phyloP scores from a whole-genome alignment of 2,888 invertebrate genomes.

The Calameuta pallipes region DNA sequence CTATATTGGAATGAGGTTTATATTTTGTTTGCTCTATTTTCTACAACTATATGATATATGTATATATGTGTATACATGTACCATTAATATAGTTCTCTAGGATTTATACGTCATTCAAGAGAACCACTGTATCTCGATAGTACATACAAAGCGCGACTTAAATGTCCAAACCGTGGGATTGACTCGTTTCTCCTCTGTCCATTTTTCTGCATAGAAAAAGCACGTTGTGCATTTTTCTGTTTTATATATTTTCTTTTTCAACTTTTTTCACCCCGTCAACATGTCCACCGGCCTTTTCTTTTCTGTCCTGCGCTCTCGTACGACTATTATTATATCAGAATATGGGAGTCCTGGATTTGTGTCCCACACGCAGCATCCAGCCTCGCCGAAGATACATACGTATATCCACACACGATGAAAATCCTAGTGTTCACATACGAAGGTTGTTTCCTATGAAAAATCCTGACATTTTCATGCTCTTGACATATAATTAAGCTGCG shows the following conservation, averaged over 20 bases:
- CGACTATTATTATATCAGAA: background rate
- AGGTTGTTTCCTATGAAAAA: background rate
- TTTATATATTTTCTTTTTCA: background rate
- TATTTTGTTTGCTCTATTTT: background rate
- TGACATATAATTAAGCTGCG: conserved; percentile 1
- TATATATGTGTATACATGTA: too few species aligned
- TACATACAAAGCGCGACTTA: background rate
- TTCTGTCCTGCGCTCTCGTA: background rate
- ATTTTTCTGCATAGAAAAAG: background rate
- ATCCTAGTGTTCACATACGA: background rate
- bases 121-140: background rate
- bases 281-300: background rate
- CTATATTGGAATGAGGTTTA: background rate
- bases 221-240: background rate
- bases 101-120: background rate
- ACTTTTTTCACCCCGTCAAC: background rate
- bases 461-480: background rate
- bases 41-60: too few species aligned
- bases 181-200: background rate
- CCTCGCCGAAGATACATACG: background rate
- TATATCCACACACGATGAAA: background rate
- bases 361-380: background rate
- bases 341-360: background rate
- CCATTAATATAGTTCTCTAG: too few species aligned
- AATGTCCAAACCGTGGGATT: background rate